Base-by-base conservation (phyloP, 2,113 vertebrate species). In the Oncorhynchus kisutch region DNA sequence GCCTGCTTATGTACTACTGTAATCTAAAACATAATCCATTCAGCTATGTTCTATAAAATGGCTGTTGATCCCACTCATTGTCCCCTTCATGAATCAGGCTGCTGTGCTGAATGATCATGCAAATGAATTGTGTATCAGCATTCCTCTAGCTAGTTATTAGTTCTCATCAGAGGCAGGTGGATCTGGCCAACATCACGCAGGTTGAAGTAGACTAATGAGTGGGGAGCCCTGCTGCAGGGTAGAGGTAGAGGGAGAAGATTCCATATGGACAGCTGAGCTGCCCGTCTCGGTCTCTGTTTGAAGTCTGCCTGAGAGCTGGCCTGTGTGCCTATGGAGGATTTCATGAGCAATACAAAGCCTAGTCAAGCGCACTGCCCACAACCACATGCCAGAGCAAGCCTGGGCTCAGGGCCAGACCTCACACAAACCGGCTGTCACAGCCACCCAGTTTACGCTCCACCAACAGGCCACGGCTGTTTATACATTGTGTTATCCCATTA, bases 291-390 rank as follows among this genome's bases (percentile, higher is more conserved):
- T 81, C 82, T 80, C 79, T 14, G 69, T 72, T 74, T 69, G 76
- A 5, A 54, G 51, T 3, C 51, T 54, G 72, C 70, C 62, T 67
- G 54, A 66, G 62, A 70, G 51, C 57, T 69, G 82, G 75, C 79
- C 57, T 49, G 74, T 51, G 67, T 82, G 49, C 78, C 76, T 73
- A 71, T 75, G 81, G 69, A 82, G 80, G 77, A 70, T 81, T 78
- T 86, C 86, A 91, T 84, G 81, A 89, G 86, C 78, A 45, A 45
- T 11, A 45, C 2, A 78, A 86, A 85, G 78, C 74, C 74, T 72
- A 73, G 81, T 84, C 86, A 85, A 85, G 84, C 77, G 74, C 84
- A 75, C 84, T 80, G 84, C 82, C 87, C 84, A 72, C 79, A 75
- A 77, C 85, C 83, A 84, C 78, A 86, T 34, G 22, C 80, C 62